Conservation (phyloP, 1,140 invertebrate species). For the Melanaphis sacchari region DNA sequence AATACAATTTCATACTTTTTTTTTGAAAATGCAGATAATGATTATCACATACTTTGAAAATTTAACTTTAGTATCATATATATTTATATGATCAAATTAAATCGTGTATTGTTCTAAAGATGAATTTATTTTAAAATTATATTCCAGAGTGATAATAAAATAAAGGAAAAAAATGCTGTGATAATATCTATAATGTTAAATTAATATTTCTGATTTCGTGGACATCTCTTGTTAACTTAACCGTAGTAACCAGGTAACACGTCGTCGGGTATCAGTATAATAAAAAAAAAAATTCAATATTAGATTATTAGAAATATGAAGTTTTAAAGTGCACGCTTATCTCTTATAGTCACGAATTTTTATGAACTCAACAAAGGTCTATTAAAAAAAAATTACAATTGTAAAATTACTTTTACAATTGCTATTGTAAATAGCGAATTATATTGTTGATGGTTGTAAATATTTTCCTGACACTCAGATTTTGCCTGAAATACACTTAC, state of each 20-base stretch:
- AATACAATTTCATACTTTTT: not conserved
- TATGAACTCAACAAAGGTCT: not conserved
- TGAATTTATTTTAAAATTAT: not conserved
- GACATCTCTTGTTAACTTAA: not conserved
- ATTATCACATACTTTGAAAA: not conserved
- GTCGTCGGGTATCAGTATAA: too few relatives aligned
- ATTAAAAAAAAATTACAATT: not conserved
- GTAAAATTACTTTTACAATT: not conserved
- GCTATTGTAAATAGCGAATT: not conserved
- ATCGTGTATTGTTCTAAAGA: not conserved
- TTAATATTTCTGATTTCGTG: not conserved
- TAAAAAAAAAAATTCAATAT: too few relatives aligned
- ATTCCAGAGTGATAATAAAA: not conserved
- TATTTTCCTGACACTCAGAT: not conserved
- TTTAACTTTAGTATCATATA: not conserved
- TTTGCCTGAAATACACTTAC: not conserved
- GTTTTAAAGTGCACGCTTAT: not conserved
- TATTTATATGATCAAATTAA: not conserved
- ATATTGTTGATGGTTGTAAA: not conserved
- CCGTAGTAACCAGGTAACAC: too few relatives aligned
- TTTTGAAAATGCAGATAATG: not conserved
- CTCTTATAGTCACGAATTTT: not conserved
- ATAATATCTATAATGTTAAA: not conserved
- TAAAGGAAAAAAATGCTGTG: not conserved
- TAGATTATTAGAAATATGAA: not conserved